Base-by-base conservation (phyloP, 2,113 vertebrate species). In the Rhombomys opimus region DNA sequence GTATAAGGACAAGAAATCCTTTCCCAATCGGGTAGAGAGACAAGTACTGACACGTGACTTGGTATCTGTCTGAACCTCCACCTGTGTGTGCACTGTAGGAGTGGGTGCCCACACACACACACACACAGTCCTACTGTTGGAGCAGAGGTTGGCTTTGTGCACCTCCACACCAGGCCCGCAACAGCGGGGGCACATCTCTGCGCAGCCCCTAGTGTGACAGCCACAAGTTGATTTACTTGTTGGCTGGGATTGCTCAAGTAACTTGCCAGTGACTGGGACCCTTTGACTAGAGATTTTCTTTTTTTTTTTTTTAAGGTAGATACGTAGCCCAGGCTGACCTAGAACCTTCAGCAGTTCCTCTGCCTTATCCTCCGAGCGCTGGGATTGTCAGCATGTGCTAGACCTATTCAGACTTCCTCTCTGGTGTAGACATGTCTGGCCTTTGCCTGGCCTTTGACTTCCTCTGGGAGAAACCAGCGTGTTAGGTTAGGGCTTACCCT, bases 351-450 rank as follows among this genome's bases (percentile, higher is more conserved):
- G 2, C 38, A 67, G 27, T 27, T 22, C 81, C 52, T 6, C 23
- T 84, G 81, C 59, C 81, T 63, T 59, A 9, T 63, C n/a, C 13
- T 84, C n/a, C 0, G 20, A 61, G 30, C 25, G 35, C 54, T 63
- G n/a, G n/a, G 59, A 30, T 27, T 38, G 23, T 38, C 65, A 38
- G 15, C 14, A 18, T 85, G 81, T 6, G 17, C 11, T 65, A 41
- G 59, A 65, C 14, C 23, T 9, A 9, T 15, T 7, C 32, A 84
- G n/a, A 9, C 13, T 82, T 82, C 27, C 13, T 35, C 84, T 50
- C 35, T 0, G 41, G 25, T 7, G 4, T 46, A 65, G 27, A 3
- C 41, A 9, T 0, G 7, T 17, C 30, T 0, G 0, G 18, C 22
- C 9, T 41, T 89, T 12, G 50, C 14, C 17, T 54, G 80, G 0